Evolutionary conservation across 2,113 vertebrate genomes (phyloP), one percentile per base, ranked within the genome.

Genomic region (Chrysochloris asiatica): DNA sequence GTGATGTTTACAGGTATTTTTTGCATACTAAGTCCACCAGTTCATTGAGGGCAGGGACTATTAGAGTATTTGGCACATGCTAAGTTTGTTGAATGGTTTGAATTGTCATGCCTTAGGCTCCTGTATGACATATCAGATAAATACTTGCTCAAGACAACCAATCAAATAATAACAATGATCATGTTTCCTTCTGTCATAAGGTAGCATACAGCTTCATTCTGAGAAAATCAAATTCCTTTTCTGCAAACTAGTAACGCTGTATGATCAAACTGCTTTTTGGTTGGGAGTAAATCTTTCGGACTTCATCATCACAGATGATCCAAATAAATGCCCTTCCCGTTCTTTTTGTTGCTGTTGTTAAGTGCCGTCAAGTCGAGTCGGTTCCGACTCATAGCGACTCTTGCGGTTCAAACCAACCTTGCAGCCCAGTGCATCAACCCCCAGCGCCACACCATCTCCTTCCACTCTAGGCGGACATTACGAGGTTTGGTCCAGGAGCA

Each of bases 161-260:
- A 33, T 83, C 6, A 80, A 50, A 91, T 19, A 38, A 65, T 43
- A 83, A 54, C 10, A 75, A 82, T 28, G 28, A 83, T 45, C 38
- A 77, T 21, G 24, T 78, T 79, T 91, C 67, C 67, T 19, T 91
- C 87, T 87, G n/a, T 61, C 52, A 33, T 63, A 30, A 8, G 48
- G 22, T 4, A 72, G 56, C 56, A 45, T 30, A 38, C n/a, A n/a
- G 28, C 6, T 52, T 45, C 61, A 87, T 76, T 89, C 43, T 59
- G 38, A 90, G 75, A 75, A 85, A 65, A 93, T 3, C 38, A 61
- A 45, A n/a, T 86, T 93, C 61, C 26, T 85, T 91, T 59, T 78
- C 56, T 41, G 76, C 28, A 87, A 71, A 93, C 36, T 63, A 79
- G 38, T 92, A 92, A 26, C 8, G 59, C 43, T 72, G 13, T 22